A percentile compares a stretch with the other conserved stretches of the same genome.
Conservation (phyloP, 2,113 vertebrate species). For the Smithornis capensis region DNA sequence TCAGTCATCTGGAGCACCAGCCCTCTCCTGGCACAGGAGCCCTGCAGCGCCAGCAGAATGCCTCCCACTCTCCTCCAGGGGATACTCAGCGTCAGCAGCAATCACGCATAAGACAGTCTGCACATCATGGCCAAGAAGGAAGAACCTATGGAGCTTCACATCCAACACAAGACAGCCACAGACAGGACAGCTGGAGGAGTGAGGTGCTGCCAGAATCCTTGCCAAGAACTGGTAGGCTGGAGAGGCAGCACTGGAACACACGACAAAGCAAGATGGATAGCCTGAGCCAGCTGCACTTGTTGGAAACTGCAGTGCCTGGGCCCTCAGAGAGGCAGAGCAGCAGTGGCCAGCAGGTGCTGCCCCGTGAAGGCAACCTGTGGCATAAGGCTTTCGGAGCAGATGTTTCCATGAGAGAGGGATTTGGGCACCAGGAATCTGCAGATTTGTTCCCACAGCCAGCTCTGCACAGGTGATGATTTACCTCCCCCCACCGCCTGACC, state of each 20-base stretch:
- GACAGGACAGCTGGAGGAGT: background rate
- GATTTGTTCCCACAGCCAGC: background rate
- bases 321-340: background rate
- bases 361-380: background rate
- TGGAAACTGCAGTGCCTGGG: background rate
- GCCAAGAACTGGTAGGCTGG: background rate
- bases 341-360: background rate
- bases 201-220: background rate
- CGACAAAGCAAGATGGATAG: background rate
- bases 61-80: background rate
- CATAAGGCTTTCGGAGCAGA: background rate
- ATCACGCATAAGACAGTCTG: background rate
- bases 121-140: background rate
- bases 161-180: background rate
- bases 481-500: too few species aligned
- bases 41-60: background rate
- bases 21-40: background rate
- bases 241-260: background rate
- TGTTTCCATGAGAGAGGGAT: background rate
- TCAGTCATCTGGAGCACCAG: background rate
- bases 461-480: slow-evolving; percentile 49
- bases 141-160: background rate
- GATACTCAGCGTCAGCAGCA: background rate
- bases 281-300: background rate
- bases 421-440: background rate